phyloP scores from a whole-genome alignment of 2,797 vertebrate genomes.

The Mormyrops attenuatus region DNA sequence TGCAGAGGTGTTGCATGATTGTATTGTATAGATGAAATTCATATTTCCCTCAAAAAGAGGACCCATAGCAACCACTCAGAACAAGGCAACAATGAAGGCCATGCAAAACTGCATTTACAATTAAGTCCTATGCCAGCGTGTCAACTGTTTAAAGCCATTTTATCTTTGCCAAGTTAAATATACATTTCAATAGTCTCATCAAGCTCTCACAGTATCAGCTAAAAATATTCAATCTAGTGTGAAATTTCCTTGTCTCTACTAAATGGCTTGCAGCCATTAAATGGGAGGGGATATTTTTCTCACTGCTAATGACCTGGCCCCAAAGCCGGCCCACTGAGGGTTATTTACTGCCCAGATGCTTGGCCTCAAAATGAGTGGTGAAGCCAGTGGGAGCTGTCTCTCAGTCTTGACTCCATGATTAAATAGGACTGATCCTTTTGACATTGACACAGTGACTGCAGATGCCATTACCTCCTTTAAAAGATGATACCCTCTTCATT shows the following conservation, averaged over 20 bases:
- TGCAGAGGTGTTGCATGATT: background rate
- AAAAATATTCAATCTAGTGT: slow-evolving; percentile 99
- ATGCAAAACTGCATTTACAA: slow-evolving; percentile 1
- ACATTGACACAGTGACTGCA: slow-evolving; percentile 99
- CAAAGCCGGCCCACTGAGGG: slow-evolving; percentile 96
- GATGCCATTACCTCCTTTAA: slow-evolving; percentile 95
- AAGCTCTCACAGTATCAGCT: slow-evolving; percentile 83
- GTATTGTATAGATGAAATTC: background rate
- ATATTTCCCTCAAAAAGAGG: background rate
- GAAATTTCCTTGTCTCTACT: slow-evolving; percentile 97
- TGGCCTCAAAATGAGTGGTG: slow-evolving; percentile 98
- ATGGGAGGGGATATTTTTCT: slow-evolving; percentile 97
- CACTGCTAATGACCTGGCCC: slow-evolving; percentile 99
- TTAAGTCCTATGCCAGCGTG: slow-evolving; percentile 43
- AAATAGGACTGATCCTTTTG: slow-evolving; percentile 96
- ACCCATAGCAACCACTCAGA: background rate
- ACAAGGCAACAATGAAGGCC: background rate
- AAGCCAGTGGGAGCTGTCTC: slow-evolving; percentile 91
- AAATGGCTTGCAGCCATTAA: slow-evolving; percentile 98
- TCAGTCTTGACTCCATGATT: slow-evolving; percentile 84
- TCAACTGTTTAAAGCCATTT: slow-evolving; percentile 78
- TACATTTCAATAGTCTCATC: slow-evolving; percentile 86
- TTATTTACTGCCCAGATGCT: slow-evolving; percentile 99
- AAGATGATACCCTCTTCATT: slow-evolving; percentile 89
- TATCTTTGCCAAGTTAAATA: slow-evolving; percentile 75